A percentile compares a stretch with the other conserved stretches of the same genome.
Evolutionary conservation across 2,113 vertebrate genomes (phyloP).

Genomic region (Pollimyrus isidori): DNA sequence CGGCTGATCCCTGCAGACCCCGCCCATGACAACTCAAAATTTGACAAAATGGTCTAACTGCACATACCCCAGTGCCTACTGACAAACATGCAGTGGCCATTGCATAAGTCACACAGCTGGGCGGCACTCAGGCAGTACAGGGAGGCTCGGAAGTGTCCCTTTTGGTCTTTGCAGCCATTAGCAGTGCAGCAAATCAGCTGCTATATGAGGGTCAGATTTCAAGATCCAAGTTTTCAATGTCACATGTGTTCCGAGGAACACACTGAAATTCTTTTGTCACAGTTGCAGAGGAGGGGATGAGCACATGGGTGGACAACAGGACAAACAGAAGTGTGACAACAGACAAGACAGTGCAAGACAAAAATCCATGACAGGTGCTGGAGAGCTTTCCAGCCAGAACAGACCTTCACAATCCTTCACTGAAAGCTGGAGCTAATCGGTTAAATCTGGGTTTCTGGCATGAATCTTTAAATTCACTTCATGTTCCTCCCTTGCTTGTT

Average conservation of each 20-base stretch:
- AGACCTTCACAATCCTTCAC: not conserved
- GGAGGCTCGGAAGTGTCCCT: not conserved
- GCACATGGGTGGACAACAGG: not conserved
- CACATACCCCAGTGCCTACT: not conserved
- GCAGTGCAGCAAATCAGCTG: not conserved
- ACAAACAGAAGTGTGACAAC: not conserved
- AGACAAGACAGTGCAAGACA: not conserved
- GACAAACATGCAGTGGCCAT: not conserved
- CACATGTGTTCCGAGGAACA: not conserved
- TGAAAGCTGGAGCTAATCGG: not conserved
- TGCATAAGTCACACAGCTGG: not conserved
- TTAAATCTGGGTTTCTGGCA: not conserved
- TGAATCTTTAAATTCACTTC: not conserved
- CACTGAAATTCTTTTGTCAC: not conserved
- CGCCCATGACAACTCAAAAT: not conserved
- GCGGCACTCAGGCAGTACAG: not conserved
- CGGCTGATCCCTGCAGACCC: not conserved
- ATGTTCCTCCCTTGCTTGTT: not conserved
- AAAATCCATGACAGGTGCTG: not conserved
- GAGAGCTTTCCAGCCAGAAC: not conserved
- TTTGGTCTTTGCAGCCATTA: not conserved
- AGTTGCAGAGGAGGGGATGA: not conserved
- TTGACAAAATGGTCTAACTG: not conserved
- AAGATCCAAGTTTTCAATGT: not conserved
- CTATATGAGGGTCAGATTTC: not conserved